phyloP scores from a whole-genome alignment of 2,113 vertebrate species.

The Nycticryphes semicollaris region DNA sequence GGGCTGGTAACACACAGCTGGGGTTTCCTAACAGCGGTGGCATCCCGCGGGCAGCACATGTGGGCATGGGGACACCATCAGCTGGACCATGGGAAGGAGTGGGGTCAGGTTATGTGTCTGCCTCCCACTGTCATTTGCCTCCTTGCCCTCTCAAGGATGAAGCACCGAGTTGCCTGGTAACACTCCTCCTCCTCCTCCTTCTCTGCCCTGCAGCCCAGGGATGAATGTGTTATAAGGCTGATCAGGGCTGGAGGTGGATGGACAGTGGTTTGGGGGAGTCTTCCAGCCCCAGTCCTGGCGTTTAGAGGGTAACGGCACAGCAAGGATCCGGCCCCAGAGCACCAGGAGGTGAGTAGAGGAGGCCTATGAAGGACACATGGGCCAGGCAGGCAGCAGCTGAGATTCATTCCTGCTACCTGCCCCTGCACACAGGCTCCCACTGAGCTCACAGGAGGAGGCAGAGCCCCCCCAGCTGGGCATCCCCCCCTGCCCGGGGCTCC shows the following conservation, averaged over 20 bases:
- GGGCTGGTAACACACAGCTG: not conserved
- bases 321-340: not conserved
- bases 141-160: not conserved
- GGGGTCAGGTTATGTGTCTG: not conserved
- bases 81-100: not conserved
- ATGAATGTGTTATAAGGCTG: not conserved
- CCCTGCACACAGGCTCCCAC: accelerated
- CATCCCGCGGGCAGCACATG: accelerated
- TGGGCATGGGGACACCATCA: accelerated
- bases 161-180: not conserved
- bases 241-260: not conserved
- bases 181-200: not conserved
- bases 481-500: accelerated
- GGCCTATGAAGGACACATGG: not conserved
- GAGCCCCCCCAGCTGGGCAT: not conserved
- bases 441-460: not conserved
- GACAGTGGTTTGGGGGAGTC: not conserved
- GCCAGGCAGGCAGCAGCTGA: not conserved
- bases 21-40: not conserved
- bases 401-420: accelerated
- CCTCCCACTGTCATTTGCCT: not conserved
- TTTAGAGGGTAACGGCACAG: accelerated
- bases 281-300: not conserved
- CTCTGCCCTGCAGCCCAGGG: not conserved
- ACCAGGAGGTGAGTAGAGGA: not conserved